Conservation (phyloP, 2,888 invertebrate species). For the Melieria crassipennis region DNA sequence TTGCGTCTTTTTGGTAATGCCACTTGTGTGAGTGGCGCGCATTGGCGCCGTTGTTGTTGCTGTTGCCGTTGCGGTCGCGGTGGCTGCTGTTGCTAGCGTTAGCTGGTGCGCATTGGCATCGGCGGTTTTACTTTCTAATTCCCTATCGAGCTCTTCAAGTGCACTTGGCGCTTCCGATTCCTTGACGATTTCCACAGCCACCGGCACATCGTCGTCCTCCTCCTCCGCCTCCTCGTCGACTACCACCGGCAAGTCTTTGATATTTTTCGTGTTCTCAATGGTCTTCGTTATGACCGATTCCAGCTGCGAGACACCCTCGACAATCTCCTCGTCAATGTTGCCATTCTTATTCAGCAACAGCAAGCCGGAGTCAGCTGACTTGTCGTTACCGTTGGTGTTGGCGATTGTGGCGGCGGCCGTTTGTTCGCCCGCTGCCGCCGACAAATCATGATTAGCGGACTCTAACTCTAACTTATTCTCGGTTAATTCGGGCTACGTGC, state of each 20-base stretch:
- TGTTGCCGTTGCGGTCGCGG: slow-evolving; percentile 18
- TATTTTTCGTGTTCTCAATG: slow-evolving; percentile 65
- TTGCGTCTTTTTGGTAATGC: slow-evolving; percentile 23
- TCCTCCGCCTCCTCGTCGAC: slow-evolving; percentile 48
- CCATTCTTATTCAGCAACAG: slow-evolving; percentile 45
- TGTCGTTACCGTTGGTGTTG: slow-evolving; percentile 19
- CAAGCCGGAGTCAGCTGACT: slow-evolving; percentile 29
- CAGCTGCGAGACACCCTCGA: slow-evolving; percentile 62
- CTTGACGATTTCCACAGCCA: slow-evolving; percentile 44
- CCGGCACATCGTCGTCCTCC: slow-evolving; percentile 37
- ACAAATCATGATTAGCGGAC: slow-evolving; percentile 31
- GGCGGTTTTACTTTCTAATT: slow-evolving; percentile 27
- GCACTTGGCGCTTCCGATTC: slow-evolving; percentile 16
- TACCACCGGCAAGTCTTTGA: slow-evolving; percentile 59
- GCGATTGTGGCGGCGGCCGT: slow-evolving; percentile 25
- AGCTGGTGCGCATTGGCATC: slow-evolving; percentile 22
- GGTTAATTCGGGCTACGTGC: slow-evolving; percentile 41
- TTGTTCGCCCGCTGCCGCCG: slow-evolving; percentile 18
- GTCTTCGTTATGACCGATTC: slow-evolving; percentile 66
- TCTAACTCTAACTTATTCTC: slow-evolving; percentile 41
- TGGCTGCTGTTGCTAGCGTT: slow-evolving; percentile 40
- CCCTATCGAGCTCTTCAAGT: slow-evolving; percentile 19
- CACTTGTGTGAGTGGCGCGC: slow-evolving; percentile 15
- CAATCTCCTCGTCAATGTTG: slow-evolving; percentile 59
- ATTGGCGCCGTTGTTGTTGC: slow-evolving; percentile 14